Evolutionary conservation across 1,140 invertebrate species (phyloP).

Genomic region (Mactra quadrangularis): DNA sequence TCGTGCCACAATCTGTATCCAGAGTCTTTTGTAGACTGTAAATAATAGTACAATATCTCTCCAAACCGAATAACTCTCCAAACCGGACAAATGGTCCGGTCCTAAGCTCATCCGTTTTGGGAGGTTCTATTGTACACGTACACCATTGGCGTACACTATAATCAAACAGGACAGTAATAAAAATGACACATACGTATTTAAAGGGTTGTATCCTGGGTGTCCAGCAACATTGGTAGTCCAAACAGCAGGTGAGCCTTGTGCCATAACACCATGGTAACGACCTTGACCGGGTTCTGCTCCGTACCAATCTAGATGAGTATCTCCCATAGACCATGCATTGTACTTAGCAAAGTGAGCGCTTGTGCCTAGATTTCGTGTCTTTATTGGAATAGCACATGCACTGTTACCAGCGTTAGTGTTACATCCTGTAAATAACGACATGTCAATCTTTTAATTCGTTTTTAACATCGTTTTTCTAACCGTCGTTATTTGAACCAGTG

Average conservation of each 20-base stretch:
- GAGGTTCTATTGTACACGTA: too few relatives aligned
- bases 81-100: too few relatives aligned
- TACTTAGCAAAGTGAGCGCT: constrained; percentile 67
- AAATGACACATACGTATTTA: constrained; percentile 59
- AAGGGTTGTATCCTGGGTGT: constrained; percentile 43
- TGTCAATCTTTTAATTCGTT: too few relatives aligned
- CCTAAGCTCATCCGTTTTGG: too few relatives aligned
- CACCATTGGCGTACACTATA: too few relatives aligned
- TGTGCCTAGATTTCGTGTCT: not conserved
- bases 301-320: constrained; percentile 82
- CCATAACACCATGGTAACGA: constrained; percentile 70
- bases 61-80: too few relatives aligned
- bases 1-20: too few relatives aligned
- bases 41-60: too few relatives aligned
- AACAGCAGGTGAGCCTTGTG: constrained; percentile 81
- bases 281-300: constrained; percentile 82
- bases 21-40: too few relatives aligned
- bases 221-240: constrained; percentile 81
- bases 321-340: constrained; percentile 80
- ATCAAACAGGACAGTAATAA: too few relatives aligned
- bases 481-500: too few relatives aligned
- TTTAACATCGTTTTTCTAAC: too few relatives aligned
- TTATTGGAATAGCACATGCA: constrained; percentile 45
- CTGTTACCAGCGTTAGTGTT: constrained; percentile 4
- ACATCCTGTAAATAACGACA: constrained; percentile 8